Evolutionary conservation across 2,888 invertebrate species (phyloP).

Genomic region (Bombylius major): DNA sequence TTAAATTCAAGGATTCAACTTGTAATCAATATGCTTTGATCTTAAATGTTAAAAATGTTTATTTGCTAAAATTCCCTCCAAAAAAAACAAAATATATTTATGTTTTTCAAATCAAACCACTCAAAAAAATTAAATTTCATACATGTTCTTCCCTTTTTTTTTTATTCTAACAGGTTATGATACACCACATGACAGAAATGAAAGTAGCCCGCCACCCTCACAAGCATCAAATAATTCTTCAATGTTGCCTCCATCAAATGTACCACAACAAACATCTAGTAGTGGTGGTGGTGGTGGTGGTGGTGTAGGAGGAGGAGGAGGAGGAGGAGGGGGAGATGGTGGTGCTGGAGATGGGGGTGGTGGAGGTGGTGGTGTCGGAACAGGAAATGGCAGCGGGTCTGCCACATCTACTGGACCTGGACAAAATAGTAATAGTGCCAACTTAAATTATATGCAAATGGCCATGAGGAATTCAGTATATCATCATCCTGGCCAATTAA

Average conservation of each 20-base stretch:
- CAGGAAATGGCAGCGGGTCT: slow-evolving; percentile 2
- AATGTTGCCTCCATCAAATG: slow-evolving; percentile 23
- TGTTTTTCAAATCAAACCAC: too few relatives aligned
- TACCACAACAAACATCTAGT: slow-evolving; percentile 36
- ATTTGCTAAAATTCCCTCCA: too few relatives aligned
- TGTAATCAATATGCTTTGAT: too few relatives aligned
- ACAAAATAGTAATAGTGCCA: slow-evolving; percentile 29
- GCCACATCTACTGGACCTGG: slow-evolving; percentile 18
- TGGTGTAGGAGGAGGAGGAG: slow-evolving; percentile 24
- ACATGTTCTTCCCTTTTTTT: background rate
- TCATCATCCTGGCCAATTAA: slow-evolving; percentile 28
- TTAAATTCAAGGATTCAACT: too few relatives aligned
- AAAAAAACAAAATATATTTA: too few relatives aligned
- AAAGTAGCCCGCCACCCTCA: slow-evolving; percentile 28
- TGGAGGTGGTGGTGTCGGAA: slow-evolving; percentile 31
- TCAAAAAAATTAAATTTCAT: too few relatives aligned
- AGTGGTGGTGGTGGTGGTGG: slow-evolving; percentile 30
- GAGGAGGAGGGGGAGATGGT: slow-evolving; percentile 24
- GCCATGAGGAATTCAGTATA: slow-evolving; percentile 25
- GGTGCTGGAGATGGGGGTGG: slow-evolving; percentile 37
- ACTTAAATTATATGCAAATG: slow-evolving; percentile 32
- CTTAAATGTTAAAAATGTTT: too few relatives aligned
- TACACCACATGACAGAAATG: slow-evolving; percentile 31
- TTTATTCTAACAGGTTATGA: slow-evolving; percentile 24
- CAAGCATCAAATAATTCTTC: slow-evolving; percentile 14